Evolutionary conservation across 2,888 invertebrate genomes (phyloP).

Genomic region (Acrobasis repandana): DNA sequence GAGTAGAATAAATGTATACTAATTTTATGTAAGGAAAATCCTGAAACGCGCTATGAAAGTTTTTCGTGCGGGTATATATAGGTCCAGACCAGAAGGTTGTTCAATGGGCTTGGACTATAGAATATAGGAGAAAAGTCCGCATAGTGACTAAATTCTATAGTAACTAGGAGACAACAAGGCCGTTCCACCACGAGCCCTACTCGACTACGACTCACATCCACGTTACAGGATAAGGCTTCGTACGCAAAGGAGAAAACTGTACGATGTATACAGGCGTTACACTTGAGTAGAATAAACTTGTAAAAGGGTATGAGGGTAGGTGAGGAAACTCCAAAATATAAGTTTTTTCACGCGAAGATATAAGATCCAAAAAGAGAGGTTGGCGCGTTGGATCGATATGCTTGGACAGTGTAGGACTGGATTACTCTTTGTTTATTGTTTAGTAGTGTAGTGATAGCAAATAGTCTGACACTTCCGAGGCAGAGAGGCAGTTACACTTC

Average conservation of each 20-base stretch:
- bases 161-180: no score
- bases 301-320: no score
- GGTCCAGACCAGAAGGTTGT: no score
- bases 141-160: no score
- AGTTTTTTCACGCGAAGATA: background rate
- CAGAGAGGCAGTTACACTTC: no score
- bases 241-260: conserved; percentile 95
- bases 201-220: conserved; percentile 59
- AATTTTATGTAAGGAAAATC: background rate
- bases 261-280: conserved; percentile 89
- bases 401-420: no score
- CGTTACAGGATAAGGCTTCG: conserved; percentile 94
- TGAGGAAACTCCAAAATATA: background rate
- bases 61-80: background rate
- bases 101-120: no score
- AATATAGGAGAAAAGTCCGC: no score
- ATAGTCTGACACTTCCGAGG: no score
- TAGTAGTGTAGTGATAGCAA: no score
- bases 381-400: background rate
- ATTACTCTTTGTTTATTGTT: no score
- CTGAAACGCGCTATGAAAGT: background rate
- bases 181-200: no score
- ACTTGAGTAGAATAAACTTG: conserved; percentile 83
- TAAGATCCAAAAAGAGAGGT: background rate
- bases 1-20: conserved; percentile 57